Evolutionary conservation across 2,113 vertebrate genomes (phyloP).

Genomic region (Mus pahari): DNA sequence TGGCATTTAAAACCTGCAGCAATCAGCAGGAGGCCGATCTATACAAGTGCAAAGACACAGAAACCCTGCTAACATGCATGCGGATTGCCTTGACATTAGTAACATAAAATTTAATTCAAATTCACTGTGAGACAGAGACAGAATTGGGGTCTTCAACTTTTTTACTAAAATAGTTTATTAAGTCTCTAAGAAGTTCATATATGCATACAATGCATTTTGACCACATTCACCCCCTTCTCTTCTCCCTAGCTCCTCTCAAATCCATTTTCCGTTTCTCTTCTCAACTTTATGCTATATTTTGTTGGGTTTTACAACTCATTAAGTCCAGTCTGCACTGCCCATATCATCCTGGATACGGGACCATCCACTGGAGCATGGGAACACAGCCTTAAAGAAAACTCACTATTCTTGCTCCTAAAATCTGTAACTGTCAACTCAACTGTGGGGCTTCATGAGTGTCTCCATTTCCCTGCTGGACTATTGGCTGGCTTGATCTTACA

Average conservation of each 20-base stretch:
- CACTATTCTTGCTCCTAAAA: not conserved
- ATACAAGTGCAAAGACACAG: not conserved
- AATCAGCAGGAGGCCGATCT: not conserved
- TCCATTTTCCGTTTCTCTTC: no score
- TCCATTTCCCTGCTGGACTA: no score
- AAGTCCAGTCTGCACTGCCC: not conserved
- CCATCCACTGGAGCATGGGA: not conserved
- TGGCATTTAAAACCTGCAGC: constrained; percentile 41
- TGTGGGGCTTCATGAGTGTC: rapidly evolving
- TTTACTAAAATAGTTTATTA: not conserved
- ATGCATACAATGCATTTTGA: not conserved
- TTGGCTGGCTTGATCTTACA: not conserved
- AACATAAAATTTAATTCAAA: constrained; percentile 9
- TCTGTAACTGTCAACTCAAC: not conserved
- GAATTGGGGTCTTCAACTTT: not conserved
- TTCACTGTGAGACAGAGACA: not conserved
- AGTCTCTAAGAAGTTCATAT: not conserved
- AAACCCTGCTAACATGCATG: not conserved
- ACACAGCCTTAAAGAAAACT: not conserved
- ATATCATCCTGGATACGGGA: not conserved
- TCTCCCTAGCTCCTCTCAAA: not conserved
- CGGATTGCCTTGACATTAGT: not conserved
- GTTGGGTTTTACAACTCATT: not conserved
- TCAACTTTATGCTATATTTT: not conserved
- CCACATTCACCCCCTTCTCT: not conserved